A percentile compares a stretch with the other conserved stretches of the same genome.
These are phyloP conservation scores for Micromesistius poutassou DNA, from an alignment of 2,797 vertebrate genomes.

Conservation along the genomic window DNA sequence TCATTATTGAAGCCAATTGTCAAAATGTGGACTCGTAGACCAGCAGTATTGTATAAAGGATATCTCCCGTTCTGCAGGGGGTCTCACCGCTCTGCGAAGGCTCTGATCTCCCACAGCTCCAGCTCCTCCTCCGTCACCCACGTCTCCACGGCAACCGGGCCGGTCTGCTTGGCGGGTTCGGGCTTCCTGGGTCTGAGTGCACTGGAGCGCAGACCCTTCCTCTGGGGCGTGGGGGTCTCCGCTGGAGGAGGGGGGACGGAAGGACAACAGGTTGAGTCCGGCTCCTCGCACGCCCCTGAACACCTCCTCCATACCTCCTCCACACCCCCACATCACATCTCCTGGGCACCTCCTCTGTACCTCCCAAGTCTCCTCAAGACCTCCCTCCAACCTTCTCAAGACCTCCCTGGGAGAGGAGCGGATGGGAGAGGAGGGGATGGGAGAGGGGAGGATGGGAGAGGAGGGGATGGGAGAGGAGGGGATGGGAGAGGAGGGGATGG, in stretches of 20 bases:
- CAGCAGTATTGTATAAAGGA: not conserved
- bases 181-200: slow-evolving; percentile 94
- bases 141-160: slow-evolving; percentile 91
- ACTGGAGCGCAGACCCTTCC: slow-evolving; percentile 95
- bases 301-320: not conserved
- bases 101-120: slow-evolving; percentile 98
- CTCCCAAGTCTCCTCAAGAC: not conserved
- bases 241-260: slow-evolving; percentile 9
- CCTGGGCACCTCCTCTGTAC: not conserved
- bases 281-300: not conserved
- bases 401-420: too few species aligned
- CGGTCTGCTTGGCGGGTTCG: slow-evolving; percentile 89
- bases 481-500: too few species aligned
- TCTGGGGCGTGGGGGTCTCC: slow-evolving; percentile 97
- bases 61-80: not conserved
- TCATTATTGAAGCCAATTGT: too few species aligned
- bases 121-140: slow-evolving; percentile 96
- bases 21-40: too few species aligned
- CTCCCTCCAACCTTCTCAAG: not conserved
- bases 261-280: not conserved
- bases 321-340: not conserved
- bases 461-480: too few species aligned
- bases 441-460: too few species aligned
- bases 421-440: too few species aligned
- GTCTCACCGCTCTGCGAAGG: slow-evolving; percentile 90